These are phyloP conservation scores for Eumerus sabulonum DNA, from an alignment of 2,888 invertebrate genomes.

Conservation along the genomic window DNA sequence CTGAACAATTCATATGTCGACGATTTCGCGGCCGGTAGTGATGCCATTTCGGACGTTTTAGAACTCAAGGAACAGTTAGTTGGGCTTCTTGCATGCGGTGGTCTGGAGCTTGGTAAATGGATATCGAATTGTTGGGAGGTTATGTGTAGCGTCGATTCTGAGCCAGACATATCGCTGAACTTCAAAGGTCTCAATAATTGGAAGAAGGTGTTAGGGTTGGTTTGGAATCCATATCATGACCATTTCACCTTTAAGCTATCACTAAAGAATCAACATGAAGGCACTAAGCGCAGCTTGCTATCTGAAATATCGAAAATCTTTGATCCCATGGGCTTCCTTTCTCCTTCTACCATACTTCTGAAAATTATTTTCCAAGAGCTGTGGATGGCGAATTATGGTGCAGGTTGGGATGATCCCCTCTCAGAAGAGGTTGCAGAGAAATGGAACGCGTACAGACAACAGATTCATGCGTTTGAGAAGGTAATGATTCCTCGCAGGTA, in stretches of 20 bases:
- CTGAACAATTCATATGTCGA: slow-evolving; percentile 1
- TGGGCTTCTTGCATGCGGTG: background rate
- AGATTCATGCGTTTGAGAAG: background rate
- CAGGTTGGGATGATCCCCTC: background rate
- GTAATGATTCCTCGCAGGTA: background rate
- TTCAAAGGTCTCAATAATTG: slow-evolving; percentile 23
- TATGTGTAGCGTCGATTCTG: slow-evolving; percentile 1
- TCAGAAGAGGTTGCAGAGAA: background rate
- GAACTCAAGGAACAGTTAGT: background rate
- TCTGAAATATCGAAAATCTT: background rate
- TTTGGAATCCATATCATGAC: slow-evolving; percentile 13
- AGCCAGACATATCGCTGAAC: background rate
- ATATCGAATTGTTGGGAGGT: background rate
- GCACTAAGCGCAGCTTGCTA: background rate
- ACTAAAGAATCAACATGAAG: background rate
- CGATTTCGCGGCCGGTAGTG: background rate
- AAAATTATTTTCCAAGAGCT: slow-evolving; percentile 1
- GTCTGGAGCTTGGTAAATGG: background rate
- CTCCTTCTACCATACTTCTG: background rate
- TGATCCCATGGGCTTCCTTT: slow-evolving; percentile 4
- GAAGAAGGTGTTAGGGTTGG: slow-evolving; percentile 11
- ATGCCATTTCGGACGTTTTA: background rate
- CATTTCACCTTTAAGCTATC: slow-evolving; percentile 6
- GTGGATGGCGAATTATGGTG: background rate
- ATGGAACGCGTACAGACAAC: slow-evolving; percentile 11